Conservation (phyloP, 2,113 vertebrate genomes). For the Gyps fulvus region DNA sequence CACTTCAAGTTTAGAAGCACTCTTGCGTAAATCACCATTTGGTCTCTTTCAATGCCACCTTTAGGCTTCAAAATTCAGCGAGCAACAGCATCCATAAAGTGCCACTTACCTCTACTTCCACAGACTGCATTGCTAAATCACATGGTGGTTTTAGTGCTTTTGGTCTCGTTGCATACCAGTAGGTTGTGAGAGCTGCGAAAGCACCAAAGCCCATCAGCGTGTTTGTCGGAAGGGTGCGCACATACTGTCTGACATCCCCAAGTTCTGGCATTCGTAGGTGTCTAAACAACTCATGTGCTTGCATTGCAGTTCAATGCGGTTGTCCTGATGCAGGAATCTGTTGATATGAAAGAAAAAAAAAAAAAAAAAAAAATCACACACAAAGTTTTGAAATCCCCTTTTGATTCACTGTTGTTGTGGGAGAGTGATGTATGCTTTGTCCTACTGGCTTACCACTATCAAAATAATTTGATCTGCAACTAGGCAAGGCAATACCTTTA, state of each 20-base stretch:
- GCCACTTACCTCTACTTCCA: slow-evolving; percentile 84
- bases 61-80: neutral
- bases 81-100: neutral
- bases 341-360: neutral
- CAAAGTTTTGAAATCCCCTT: neutral
- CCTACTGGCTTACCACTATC: neutral
- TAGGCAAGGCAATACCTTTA: neutral
- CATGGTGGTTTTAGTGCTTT: slow-evolving; percentile 89
- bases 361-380: neutral
- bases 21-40: neutral
- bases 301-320: slow-evolving; percentile 70
- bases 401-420: neutral
- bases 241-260: slow-evolving; percentile 87
- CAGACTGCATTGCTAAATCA: slow-evolving; percentile 88
- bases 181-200: slow-evolving; percentile 91
- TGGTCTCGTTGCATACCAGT: slow-evolving; percentile 91
- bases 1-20: neutral
- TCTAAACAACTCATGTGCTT: slow-evolving; percentile 89
- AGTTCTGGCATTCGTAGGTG: slow-evolving; percentile 91
- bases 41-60: neutral
- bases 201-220: slow-evolving; percentile 92
- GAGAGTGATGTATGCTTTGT: accelerated
- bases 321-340: slow-evolving; percentile 40
- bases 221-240: slow-evolving; percentile 86
- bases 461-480: neutral